Evolutionary conservation across 2,113 vertebrate species (phyloP).

Genomic region (Hippocampus abdominalis): DNA sequence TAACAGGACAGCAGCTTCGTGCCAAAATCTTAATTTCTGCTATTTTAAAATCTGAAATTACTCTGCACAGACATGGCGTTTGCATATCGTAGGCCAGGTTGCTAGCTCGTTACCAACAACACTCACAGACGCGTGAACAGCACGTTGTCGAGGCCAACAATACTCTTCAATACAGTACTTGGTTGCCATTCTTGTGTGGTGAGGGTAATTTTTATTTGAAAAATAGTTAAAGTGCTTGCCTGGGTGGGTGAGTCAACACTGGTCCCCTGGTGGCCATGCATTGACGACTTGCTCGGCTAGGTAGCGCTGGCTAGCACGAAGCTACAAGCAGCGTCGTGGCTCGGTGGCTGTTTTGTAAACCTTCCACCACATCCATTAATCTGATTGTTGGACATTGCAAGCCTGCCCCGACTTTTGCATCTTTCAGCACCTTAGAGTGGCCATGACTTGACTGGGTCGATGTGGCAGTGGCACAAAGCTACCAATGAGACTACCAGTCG

Average conservation of each 20-base stretch:
- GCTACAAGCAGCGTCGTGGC: conserved; percentile 7
- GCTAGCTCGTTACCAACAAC: not conserved
- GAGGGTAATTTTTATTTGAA: not conserved
- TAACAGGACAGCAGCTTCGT: not conserved
- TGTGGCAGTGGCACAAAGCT: conserved; percentile 32
- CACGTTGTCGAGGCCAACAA: not conserved
- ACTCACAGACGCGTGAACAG: not conserved
- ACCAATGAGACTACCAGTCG: conserved; percentile 18
- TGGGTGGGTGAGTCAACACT: conserved; percentile 39
- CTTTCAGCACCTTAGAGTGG: conserved; percentile 11
- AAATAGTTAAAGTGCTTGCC: conserved; percentile 47
- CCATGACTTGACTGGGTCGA: not conserved
- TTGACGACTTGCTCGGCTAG: conserved; percentile 31
- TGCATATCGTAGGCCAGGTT: not conserved
- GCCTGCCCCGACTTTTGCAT: conserved; percentile 5
- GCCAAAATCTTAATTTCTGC: not conserved
- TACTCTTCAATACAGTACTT: not conserved
- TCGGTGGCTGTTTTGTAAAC: conserved; percentile 6
- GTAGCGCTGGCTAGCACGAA: conserved; percentile 40
- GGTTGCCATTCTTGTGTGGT: not conserved
- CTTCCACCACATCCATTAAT: conserved; percentile 1
- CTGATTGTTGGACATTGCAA: not conserved
- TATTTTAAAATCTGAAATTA: not conserved
- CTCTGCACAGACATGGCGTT: not conserved
- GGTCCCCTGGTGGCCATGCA: conserved; percentile 50